Evolutionary conservation across 2,797 vertebrate species (phyloP).

Genomic region (Sebastes umbrosus): DNA sequence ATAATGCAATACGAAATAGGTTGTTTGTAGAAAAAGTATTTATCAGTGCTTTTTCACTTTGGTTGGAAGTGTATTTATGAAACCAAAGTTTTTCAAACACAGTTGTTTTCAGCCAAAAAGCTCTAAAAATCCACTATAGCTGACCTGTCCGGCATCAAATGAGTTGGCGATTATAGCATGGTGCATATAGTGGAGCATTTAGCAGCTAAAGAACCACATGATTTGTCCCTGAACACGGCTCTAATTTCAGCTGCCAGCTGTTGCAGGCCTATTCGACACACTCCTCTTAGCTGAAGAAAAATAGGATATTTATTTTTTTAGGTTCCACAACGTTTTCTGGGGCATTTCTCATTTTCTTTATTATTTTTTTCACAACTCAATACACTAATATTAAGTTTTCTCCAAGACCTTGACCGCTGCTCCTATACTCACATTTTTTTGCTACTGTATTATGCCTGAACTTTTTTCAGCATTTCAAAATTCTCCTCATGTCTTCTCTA

Average conservation of each 20-base stretch:
- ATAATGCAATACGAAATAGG: not conserved
- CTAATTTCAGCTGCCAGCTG: slow-evolving; percentile 17
- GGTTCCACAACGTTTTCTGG: not conserved
- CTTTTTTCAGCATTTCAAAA: not conserved
- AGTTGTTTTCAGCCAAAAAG: not conserved
- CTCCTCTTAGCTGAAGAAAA: not conserved
- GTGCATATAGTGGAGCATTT: not conserved
- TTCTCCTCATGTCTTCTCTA: not conserved
- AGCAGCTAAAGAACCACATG: not conserved
- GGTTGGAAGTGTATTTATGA: not conserved
- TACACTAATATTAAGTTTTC: not conserved
- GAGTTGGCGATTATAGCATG: not conserved
- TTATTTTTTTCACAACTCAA: not conserved
- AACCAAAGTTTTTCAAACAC: not conserved
- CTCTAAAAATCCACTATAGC: too few species aligned
- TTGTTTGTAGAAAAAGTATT: not conserved
- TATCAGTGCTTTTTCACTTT: not conserved
- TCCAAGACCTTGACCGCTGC: not conserved
- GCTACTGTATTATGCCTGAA: not conserved
- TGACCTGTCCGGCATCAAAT: too few species aligned
- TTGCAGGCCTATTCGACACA: not conserved
- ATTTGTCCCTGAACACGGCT: not conserved
- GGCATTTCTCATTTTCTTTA: not conserved
- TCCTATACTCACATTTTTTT: not conserved
- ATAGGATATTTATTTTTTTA: not conserved